phyloP scores from a whole-genome alignment of 1,140 invertebrate genomes.

The Solenopsis invicta region DNA sequence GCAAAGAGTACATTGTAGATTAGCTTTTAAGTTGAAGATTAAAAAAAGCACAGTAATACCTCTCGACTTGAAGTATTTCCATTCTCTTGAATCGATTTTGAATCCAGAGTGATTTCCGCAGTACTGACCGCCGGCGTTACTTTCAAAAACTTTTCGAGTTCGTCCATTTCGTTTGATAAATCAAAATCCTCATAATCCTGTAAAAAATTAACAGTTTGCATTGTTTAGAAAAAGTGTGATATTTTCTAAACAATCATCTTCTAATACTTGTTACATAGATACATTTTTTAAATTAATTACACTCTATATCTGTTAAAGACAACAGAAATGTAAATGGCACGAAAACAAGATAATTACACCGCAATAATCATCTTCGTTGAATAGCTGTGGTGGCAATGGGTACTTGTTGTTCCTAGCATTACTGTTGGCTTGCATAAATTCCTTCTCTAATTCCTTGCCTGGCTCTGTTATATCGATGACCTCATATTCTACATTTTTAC shows the following conservation, averaged over 20 bases:
- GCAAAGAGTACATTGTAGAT: too few species aligned
- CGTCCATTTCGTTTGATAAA: slow-evolving; percentile 96
- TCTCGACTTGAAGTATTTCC: slow-evolving; percentile 87
- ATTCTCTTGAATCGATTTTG: slow-evolving; percentile 84
- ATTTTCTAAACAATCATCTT: not conserved
- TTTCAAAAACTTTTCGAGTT: slow-evolving; percentile 94
- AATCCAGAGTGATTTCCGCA: slow-evolving; percentile 86
- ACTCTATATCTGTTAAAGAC: not conserved
- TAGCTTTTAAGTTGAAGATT: too few species aligned
- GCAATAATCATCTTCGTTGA: slow-evolving; percentile 96
- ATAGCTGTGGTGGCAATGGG: slow-evolving; percentile 97
- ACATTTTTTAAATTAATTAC: not conserved
- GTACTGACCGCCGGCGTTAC: slow-evolving; percentile 87
- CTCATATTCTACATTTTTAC: slow-evolving; percentile 95
- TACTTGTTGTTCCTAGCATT: slow-evolving; percentile 92
- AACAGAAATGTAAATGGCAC: slow-evolving; percentile 30
- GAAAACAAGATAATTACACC: slow-evolving; percentile 90
- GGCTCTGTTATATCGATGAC: slow-evolving; percentile 97
- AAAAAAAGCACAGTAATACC: slow-evolving; percentile 75
- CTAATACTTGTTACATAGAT: not conserved
- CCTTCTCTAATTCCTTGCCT: slow-evolving; percentile 94
- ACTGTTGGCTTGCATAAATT: slow-evolving; percentile 96
- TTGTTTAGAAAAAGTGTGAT: not conserved
- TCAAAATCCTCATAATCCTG: slow-evolving; percentile 98
- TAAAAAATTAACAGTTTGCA: slow-evolving; percentile 2